Percentiles rank a stretch among this genome's conserved stretches.
phyloP scores from a whole-genome alignment of 2,113 vertebrate species.

The Anas platyrhynchos region DNA sequence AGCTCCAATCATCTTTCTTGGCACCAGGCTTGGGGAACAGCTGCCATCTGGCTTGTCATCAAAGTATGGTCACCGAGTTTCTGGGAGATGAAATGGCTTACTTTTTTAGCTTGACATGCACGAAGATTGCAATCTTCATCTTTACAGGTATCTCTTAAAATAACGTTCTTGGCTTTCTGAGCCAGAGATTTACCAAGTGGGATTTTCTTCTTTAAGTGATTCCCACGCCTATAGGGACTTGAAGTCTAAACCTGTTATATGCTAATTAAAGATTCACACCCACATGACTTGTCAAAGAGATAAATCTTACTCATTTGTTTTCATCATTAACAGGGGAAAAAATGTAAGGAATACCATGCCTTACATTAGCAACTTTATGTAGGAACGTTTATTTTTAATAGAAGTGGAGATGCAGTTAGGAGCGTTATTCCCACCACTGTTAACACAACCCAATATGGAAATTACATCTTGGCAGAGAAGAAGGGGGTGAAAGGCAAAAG shows the following conservation, averaged over 20 bases:
- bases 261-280: conserved; percentile 80
- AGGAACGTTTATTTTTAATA: conserved; percentile 42
- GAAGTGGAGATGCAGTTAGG: conserved; percentile 22
- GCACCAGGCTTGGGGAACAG: conserved; percentile 66
- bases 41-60: conserved; percentile 85
- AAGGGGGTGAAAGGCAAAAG: conserved; percentile 13
- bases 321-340: conserved; percentile 57
- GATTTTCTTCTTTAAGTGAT: conserved; percentile 71
- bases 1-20: conserved; percentile 80
- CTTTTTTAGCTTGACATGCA: conserved; percentile 65
- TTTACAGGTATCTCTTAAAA: conserved; percentile 75
- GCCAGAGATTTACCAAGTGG: conserved; percentile 61
- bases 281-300: conserved; percentile 76
- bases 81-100: conserved; percentile 78
- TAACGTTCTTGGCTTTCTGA: conserved; percentile 65
- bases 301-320: conserved; percentile 73
- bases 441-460: conserved; percentile 19
- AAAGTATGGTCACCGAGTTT: conserved; percentile 79
- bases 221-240: conserved; percentile 78
- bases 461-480: conserved; percentile 25
- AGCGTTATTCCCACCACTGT: conserved; percentile 40
- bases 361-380: conserved; percentile 53
- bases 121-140: conserved; percentile 69
- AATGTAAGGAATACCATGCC: conserved; percentile 33
- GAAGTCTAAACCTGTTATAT: conserved; percentile 79